A percentile compares a stretch with the other conserved stretches of the same genome.
These are phyloP conservation scores for Otolemur garnettii DNA, from an alignment of 2,113 vertebrate genomes.

Conservation along the genomic window DNA sequence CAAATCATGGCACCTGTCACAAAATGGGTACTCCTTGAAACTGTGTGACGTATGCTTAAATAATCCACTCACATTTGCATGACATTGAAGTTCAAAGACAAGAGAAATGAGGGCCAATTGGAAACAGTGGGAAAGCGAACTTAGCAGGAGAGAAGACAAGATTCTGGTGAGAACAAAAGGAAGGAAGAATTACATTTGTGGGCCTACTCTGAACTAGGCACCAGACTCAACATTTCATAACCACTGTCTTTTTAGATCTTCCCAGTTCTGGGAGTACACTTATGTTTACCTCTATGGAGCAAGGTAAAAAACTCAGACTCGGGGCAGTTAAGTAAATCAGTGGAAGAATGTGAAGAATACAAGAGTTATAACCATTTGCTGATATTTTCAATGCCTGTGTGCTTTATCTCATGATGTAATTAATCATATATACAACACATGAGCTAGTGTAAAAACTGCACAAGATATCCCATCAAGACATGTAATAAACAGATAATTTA, in stretches of 20 bases:
- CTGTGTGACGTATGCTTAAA: background rate
- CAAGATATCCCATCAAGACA: background rate
- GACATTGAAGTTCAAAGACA: background rate
- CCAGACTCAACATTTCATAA: background rate
- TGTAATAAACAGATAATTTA: background rate
- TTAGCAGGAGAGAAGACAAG: background rate
- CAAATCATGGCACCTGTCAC: background rate
- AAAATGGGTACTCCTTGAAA: background rate
- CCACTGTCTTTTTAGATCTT: background rate
- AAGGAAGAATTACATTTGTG: background rate
- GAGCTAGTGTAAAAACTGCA: background rate
- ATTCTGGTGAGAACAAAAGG: background rate
- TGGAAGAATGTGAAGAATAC: background rate
- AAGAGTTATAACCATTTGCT: background rate
- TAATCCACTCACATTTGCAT: background rate
- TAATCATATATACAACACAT: background rate
- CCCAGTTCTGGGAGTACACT: accelerated
- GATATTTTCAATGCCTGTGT: background rate
- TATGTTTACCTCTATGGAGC: background rate
- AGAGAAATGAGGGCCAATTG: background rate
- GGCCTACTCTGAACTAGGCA: background rate
- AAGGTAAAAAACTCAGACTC: background rate
- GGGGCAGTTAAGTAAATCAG: background rate
- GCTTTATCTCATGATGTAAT: background rate
- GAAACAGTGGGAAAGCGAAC: background rate